Conservation (phyloP, 2,113 vertebrate species). For the Ctenomys sociabilis region DNA sequence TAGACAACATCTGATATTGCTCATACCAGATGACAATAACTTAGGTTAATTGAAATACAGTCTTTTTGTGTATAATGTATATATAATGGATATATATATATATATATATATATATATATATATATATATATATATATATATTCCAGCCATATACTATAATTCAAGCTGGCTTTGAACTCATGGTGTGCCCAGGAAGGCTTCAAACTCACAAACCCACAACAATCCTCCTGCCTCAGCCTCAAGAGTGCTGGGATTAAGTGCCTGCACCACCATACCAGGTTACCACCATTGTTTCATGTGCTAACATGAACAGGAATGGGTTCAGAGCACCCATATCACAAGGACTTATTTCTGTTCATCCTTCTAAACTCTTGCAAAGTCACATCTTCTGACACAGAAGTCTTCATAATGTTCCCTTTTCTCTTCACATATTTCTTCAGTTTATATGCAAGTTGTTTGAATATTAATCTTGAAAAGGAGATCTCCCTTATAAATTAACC, state of each 20-base stretch:
- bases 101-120: no score
- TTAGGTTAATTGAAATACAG: background rate
- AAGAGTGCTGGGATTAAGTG: background rate
- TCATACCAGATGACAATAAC: background rate
- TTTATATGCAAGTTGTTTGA: background rate
- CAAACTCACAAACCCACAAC: background rate
- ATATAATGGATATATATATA: no score
- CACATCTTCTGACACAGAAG: background rate
- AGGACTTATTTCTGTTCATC: background rate
- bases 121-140: no score
- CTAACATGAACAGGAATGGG: background rate
- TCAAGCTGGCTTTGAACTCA: background rate
- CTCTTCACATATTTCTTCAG: background rate
- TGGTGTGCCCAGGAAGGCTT: background rate
- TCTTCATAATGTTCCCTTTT: background rate
- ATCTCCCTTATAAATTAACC: background rate
- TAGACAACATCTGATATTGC: background rate
- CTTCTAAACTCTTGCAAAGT: background rate
- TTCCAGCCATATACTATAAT: background rate
- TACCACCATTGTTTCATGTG: background rate
- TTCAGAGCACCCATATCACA: background rate
- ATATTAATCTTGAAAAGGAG: slow-evolving; percentile 4
- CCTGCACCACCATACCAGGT: background rate
- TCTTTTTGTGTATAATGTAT: no score
- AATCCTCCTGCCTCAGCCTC: background rate